phyloP scores from a whole-genome alignment of 2,888 invertebrate species.

The Nomada flava region DNA sequence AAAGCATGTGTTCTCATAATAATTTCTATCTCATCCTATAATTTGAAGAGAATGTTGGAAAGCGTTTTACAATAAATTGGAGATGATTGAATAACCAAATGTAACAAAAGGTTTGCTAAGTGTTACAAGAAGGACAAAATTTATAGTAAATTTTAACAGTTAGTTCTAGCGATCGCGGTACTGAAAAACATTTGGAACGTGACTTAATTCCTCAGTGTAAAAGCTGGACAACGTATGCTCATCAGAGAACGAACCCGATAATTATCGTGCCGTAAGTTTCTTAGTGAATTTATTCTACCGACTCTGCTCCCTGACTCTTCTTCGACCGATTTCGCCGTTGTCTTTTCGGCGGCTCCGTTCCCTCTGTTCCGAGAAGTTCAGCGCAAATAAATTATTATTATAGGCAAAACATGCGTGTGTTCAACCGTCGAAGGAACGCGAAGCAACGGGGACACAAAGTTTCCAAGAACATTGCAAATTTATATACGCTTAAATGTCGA shows the following conservation, averaged over 20 bases:
- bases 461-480: background rate
- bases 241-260: background rate
- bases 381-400: background rate
- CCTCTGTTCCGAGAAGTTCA: background rate
- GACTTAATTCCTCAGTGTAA: background rate
- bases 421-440: background rate
- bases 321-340: background rate
- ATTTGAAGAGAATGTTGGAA: background rate
- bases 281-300: background rate
- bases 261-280: constrained; percentile 1
- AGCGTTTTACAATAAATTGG: background rate
- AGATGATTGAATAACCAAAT: background rate
- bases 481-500: no score
- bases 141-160: no score
- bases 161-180: no score
- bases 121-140: no score
- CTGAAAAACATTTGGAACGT: background rate
- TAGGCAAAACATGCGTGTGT: background rate
- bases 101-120: background rate
- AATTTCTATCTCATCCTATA: no score
- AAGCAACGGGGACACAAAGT: background rate
- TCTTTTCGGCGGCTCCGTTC: background rate
- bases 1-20: no score
- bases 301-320: background rate
- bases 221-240: background rate